Evolutionary conservation across 2,888 invertebrate genomes (phyloP).

Genomic region (Aspidiotus destructor): DNA sequence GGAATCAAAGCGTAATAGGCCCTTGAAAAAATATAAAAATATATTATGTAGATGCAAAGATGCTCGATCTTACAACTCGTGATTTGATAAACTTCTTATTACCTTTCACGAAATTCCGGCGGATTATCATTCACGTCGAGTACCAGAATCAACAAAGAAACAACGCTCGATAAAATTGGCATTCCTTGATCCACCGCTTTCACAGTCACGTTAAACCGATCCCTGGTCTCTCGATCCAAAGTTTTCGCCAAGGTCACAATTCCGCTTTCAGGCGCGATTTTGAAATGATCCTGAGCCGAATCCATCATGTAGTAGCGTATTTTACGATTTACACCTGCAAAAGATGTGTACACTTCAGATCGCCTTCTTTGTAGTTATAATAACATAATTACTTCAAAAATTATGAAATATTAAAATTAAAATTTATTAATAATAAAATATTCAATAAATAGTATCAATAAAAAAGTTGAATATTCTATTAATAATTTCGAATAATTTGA

Average conservation of each 20-base stretch:
- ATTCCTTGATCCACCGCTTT: conserved; percentile 73
- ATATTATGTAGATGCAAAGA: not conserved
- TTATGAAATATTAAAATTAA: no score
- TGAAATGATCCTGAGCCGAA: conserved; percentile 60
- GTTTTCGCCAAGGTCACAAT: conserved; percentile 73
- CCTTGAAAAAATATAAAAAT: conserved; percentile 39
- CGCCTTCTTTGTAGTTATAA: not conserved
- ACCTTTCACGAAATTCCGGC: conserved; percentile 67
- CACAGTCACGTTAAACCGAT: conserved; percentile 73
- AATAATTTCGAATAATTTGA: no score
- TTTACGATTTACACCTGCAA: conserved; percentile 62
- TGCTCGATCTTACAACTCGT: not conserved
- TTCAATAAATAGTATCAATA: no score
- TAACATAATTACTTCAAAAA: conserved; percentile 3
- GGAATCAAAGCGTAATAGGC: conserved; percentile 67
- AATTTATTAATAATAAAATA: no score
- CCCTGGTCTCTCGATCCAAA: conserved; percentile 77
- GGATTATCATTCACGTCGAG: conserved; percentile 93
- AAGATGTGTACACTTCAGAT: not conserved
- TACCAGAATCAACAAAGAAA: conserved; percentile 66
- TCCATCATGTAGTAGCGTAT: conserved; percentile 70
- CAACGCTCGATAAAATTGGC: conserved; percentile 59
- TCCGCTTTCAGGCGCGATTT: conserved; percentile 70
- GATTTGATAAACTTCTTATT: not conserved
- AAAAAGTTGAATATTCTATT: no score